Base-by-base conservation (phyloP, 1,140 invertebrate genomes). In the Drosophila orena region DNA sequence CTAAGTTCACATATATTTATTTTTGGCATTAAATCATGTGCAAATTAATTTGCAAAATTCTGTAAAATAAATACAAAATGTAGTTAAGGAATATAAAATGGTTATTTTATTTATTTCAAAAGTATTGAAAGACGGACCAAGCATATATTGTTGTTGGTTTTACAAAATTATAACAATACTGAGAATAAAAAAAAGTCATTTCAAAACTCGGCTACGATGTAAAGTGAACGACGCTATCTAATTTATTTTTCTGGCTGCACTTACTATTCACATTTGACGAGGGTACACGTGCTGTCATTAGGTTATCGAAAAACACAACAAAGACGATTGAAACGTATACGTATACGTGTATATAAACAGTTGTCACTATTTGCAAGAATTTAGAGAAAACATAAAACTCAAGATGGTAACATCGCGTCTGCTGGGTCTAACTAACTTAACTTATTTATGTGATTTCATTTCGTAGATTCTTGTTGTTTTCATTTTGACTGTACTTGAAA, bases 1-100 rank as follows among this genome's bases (percentile, higher is more conserved):
- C 64, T 88, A 88, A 88, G 83, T 83, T 60, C 59, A 62, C 60
- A 74, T 78, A 46, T 89, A 80, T 90, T 89, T 89, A 89, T 89
- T 89, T 79, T 80, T 71, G 84, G 62, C 83, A 61, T 65, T 57
- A 47, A 53, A 78, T 68, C 47, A 68, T 75, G 81, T 83, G 69
- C 54, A 68, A 56, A 17, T 49, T 68, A 68, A 76, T 77, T 68
- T 77, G 68, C 73, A 42, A 88, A 85, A 81, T 88, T 83, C 53
- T 76, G 55, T 81, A 69, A 69, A 72, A 61, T 81, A 70, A 88
- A 81, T 57, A 55, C 58, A 50, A 57, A 50, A 57, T 43, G 30
- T 75, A 74, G 62, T 70, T 75, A 86, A 74, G 64, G 27, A 8
- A 27, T 30, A 30, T 30, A 0, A 3, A 1, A 10, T 30, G 7